Evolutionary conservation across 2,113 vertebrate species (phyloP).

Genomic region (Anguilla japonica): DNA sequence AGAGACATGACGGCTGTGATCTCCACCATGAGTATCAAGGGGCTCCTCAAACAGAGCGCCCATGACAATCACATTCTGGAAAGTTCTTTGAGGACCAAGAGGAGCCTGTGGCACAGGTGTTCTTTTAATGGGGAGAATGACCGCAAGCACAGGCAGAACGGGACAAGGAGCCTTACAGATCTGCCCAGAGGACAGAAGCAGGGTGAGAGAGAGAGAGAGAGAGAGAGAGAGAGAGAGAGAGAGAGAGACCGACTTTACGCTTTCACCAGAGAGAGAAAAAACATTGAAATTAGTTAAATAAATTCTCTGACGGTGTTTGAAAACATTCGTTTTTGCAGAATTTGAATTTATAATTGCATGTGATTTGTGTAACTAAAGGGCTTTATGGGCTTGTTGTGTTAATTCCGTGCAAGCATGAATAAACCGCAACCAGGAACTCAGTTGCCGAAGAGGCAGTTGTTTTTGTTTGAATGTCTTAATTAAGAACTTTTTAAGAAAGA

Average conservation of each 20-base stretch:
- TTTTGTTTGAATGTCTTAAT: not conserved
- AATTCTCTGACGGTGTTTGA: not conserved
- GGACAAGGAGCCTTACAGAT: conserved; percentile 61
- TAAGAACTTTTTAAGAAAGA: too few relatives aligned
- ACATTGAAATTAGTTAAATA: not conserved
- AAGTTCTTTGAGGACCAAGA: conserved; percentile 47
- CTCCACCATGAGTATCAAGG: conserved; percentile 72
- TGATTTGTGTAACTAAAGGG: not conserved
- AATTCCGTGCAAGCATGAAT: not conserved
- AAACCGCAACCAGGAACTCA: not conserved
- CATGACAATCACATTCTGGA: conserved; percentile 58
- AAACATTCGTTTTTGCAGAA: not conserved
- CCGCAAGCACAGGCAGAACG: conserved; percentile 60
- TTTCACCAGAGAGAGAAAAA: not conserved
- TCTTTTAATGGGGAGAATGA: conserved; percentile 55
- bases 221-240: conserved; percentile 44
- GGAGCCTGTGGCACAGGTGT: conserved; percentile 51
- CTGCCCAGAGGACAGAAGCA: conserved; percentile 72
- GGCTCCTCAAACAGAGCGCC: conserved; percentile 59
- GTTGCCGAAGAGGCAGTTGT: not conserved
- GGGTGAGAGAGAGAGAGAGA: conserved; percentile 72
- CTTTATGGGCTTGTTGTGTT: not conserved
- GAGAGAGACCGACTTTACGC: not conserved
- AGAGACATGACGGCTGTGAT: conserved; percentile 47
- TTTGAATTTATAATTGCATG: not conserved